Evolutionary conservation across 2,797 vertebrate genomes (phyloP).

Genomic region (Garrulus glandarius): DNA sequence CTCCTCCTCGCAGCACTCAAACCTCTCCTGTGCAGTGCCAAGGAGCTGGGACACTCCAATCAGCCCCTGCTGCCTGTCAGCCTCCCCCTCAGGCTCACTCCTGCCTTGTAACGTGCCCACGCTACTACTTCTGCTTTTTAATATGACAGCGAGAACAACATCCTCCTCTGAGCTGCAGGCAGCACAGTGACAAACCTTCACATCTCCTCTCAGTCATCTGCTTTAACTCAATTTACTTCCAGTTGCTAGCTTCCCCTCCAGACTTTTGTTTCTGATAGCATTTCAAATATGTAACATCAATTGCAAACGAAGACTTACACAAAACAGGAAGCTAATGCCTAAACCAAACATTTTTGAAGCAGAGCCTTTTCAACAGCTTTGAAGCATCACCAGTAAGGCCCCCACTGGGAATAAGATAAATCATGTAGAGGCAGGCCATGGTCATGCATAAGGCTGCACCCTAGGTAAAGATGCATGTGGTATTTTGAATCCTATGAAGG

Average conservation of each 20-base stretch:
- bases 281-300: not conserved
- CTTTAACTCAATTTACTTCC: not conserved
- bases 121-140: not conserved
- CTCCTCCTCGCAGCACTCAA: not conserved
- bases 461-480: not conserved
- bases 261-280: not conserved
- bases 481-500: not conserved
- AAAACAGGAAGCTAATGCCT: not conserved
- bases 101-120: fast-evolving
- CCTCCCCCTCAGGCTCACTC: fast-evolving
- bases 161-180: not conserved
- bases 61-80: not conserved
- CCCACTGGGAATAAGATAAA: not conserved
- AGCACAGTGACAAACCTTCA: not conserved
- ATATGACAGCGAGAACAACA: not conserved
- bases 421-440: not conserved
- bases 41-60: not conserved
- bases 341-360: not conserved
- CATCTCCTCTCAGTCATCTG: not conserved
- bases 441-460: not conserved
- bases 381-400: not conserved
- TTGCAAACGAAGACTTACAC: fast-evolving
- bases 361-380: not conserved
- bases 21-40: not conserved
- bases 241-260: not conserved